Percentiles rank a stretch among this genome's conserved stretches.
phyloP scores from a whole-genome alignment of 2,888 invertebrate species.

The Anthrax anthrax region DNA sequence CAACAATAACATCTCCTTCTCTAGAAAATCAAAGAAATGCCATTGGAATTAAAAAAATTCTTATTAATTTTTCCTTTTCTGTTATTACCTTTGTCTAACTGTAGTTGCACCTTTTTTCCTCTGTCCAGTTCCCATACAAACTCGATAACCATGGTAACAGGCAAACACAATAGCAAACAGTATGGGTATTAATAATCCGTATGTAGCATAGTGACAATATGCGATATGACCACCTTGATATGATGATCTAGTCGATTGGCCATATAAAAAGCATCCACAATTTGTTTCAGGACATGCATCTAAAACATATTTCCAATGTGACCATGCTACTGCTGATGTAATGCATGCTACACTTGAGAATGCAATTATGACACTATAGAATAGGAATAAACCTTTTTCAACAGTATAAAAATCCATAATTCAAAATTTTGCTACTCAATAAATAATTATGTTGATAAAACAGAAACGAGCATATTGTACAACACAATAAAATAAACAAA shows the following conservation, averaged over 20 bases:
- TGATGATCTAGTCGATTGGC: slow-evolving; percentile 42
- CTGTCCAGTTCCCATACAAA: slow-evolving; percentile 45
- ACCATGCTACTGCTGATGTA: slow-evolving; percentile 44
- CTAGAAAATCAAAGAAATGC: slow-evolving; percentile 33
- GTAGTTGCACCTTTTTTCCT: slow-evolving; percentile 28
- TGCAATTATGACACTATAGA: slow-evolving; percentile 27
- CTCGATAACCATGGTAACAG: slow-evolving; percentile 53
- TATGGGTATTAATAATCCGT: slow-evolving; percentile 48
- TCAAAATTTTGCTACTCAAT: too few relatives aligned
- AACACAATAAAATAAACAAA: too few relatives aligned
- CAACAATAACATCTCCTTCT: slow-evolving; percentile 51
- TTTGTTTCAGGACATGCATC: slow-evolving; percentile 51
- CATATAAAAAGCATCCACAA: slow-evolving; percentile 55
- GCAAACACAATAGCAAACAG: slow-evolving; percentile 48
- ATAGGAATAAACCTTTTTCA: slow-evolving; percentile 26
- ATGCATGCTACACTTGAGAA: slow-evolving; percentile 27
- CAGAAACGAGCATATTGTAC: too few relatives aligned
- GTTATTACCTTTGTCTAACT: slow-evolving; percentile 29
- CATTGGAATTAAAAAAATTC: neutral
- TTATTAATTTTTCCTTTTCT: neutral
- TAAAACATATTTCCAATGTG: slow-evolving; percentile 52
- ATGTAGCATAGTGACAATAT: slow-evolving; percentile 52
- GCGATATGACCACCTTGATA: slow-evolving; percentile 52
- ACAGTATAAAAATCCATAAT: slow-evolving; percentile 28
- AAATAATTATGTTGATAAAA: too few relatives aligned